Evolutionary conservation across 2,888 invertebrate species (phyloP), one percentile per base, ranked within the genome.

Genomic region (Crocallis elinguaria): DNA sequence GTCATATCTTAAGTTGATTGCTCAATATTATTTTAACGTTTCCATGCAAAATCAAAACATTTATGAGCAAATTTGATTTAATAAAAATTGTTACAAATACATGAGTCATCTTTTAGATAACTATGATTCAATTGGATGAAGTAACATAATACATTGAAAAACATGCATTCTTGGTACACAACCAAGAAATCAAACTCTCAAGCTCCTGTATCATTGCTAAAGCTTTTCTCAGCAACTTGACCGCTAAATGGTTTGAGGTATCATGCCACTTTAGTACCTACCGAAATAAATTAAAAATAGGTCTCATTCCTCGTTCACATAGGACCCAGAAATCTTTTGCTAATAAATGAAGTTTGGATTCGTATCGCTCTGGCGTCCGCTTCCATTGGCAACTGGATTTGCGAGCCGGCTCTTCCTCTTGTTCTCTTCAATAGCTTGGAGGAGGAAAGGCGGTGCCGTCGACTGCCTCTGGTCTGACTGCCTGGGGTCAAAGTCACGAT

Each of bases 341-440:
- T 77, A 89, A 64, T 87, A 89, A 38, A 88, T 89, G 60, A 88
- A 90, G 72, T 89, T 89, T 3, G 89, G 86, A 54, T 91, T 90
- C 0, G 86, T 86, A 0, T 85, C 85, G 56, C 86, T 88, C 59
- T 83, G 85, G 8, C 84, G 72, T 30, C 77, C 79, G 30, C 73
- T 81, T 1, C 73, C 77, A 33, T 75, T 82, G 0, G 77, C 76
- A 5, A 71, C 65, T 0, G 82, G 82, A 61, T 84, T 86, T 49
- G 66, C 54, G 6, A 77, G 69, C 27, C 80, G 71, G 60, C 71
- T 79, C 66, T 77, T 84, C 49, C 75, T 69, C 57, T 84, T 87
- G 71, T 81, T 88, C 25, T 87, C 84, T 58, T 91, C 82, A 62
- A 89, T 88, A 71, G 84, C 83, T 56, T 89, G 85, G 38, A 89